Conservation (phyloP, 2,113 vertebrate genomes). For the Oncorhynchus mykiss region DNA sequence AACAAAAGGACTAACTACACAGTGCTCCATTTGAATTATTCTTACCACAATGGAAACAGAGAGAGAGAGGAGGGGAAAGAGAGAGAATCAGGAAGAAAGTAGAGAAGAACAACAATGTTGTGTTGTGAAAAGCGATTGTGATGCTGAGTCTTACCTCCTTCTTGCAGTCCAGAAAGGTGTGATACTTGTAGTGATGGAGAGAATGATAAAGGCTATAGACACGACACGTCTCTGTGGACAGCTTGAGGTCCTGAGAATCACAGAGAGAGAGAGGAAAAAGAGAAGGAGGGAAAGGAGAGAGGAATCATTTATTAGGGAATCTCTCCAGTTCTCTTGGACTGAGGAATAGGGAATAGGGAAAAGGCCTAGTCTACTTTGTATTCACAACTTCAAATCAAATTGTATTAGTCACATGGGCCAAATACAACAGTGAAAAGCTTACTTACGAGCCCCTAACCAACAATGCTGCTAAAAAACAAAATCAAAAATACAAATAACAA, state of each 20-base stretch:
- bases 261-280: background rate
- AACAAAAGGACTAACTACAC: too few relatives aligned
- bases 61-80: background rate
- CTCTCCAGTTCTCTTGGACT: background rate
- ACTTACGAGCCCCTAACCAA: too few relatives aligned
- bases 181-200: conserved; percentile 93
- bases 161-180: conserved; percentile 92
- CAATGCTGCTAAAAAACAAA: too few relatives aligned
- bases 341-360: too few relatives aligned
- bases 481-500: too few relatives aligned
- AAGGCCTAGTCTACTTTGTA: too few relatives aligned
- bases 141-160: conserved; percentile 78
- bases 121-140: background rate
- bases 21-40: too few relatives aligned
- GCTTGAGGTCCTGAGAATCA: conserved; percentile 81
- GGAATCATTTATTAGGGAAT: background rate
- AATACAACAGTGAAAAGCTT: too few relatives aligned
- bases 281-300: background rate
- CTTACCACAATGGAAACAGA: too few relatives aligned
- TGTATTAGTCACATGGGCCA: too few relatives aligned
- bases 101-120: background rate
- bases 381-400: too few relatives aligned
- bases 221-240: conserved; percentile 83
- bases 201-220: conserved; percentile 91
- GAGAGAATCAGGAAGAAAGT: background rate